Conservation (phyloP, 92 coral and sea anemone species). For the Pocillopora meandrina region DNA sequence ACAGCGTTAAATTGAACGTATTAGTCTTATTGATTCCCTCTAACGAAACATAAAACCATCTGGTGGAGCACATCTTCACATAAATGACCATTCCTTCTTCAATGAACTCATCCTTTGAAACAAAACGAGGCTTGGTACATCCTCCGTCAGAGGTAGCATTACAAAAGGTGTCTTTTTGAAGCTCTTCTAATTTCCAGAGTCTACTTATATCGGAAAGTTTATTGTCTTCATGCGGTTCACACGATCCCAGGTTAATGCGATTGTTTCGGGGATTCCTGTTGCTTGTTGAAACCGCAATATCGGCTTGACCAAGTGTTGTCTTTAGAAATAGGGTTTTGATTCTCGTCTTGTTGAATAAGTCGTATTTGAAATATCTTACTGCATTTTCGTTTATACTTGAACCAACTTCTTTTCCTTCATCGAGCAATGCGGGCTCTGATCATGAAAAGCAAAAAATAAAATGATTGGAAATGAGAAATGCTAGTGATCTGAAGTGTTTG, state of each 20-base stretch:
- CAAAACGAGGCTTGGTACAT: slow-evolving; percentile 3
- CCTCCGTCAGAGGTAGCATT: slow-evolving; percentile 35
- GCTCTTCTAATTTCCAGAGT: slow-evolving; percentile 8
- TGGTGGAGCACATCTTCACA: slow-evolving; percentile 43
- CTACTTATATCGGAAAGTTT: background rate
- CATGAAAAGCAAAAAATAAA: no score
- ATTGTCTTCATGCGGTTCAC: slow-evolving; percentile 10
- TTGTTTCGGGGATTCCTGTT: slow-evolving; percentile 59
- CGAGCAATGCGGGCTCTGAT: slow-evolving; percentile 65
- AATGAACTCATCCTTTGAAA: background rate
- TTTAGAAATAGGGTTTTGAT: slow-evolving; percentile 36
- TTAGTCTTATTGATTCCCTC: slow-evolving; percentile 53
- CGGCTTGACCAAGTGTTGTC: slow-evolving; percentile 37
- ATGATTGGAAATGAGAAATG: no score
- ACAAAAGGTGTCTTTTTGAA: slow-evolving; percentile 41
- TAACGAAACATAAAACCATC: slow-evolving; percentile 55
- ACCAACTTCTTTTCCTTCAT: slow-evolving; percentile 20
- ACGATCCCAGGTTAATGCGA: slow-evolving; percentile 35
- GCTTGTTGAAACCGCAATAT: slow-evolving; percentile 33
- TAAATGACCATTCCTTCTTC: slow-evolving; percentile 27
- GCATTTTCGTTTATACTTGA: slow-evolving; percentile 29
- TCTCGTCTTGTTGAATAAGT: slow-evolving; percentile 15
- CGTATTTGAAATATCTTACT: slow-evolving; percentile 60
- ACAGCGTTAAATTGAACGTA: slow-evolving; percentile 61
- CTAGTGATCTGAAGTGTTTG: no score